Evolutionary conservation across 2,888 invertebrate species (phyloP), one percentile per base, ranked within the genome.

Genomic region (Leucoptera coffeella): DNA sequence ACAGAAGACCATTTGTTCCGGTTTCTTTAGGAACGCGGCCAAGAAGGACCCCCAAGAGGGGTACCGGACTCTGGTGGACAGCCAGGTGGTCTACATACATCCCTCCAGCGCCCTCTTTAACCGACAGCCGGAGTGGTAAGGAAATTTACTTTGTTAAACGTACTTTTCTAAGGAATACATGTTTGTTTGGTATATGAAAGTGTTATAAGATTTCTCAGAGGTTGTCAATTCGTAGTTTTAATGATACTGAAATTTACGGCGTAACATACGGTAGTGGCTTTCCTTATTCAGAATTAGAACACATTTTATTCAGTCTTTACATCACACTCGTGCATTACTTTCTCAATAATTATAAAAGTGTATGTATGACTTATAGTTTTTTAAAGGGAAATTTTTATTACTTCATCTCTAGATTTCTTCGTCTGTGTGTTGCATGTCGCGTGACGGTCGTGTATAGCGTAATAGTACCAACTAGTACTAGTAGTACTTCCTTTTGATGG

Each of bases 31-130:
- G 29, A 97, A 99, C 61, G 96, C 97, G 1, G 95, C 96, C 0
- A 99, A 99, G 61, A 96, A 97, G 50, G 97, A 99, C 73, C 97
- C 97, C 0, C 97, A 97, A 52, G 97, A 99, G 62, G 89, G 89
- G 1, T 99, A 99, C 61, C 75, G 97, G 28, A 99, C 99, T 0
- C 72, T 99, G 5, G 96, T 96, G 0, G 99, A 99, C 58, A 90
- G 92, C 35, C 97, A 95, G 62, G 91, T 94, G 8, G 97, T 99
- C 9, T 99, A 99, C 57, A 97, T 99, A 45, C 99, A 99, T 73
- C 99, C 99, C 0, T 95, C 95, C 2, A 93, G 93, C 54, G 91
- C 97, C 0, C 73, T 99, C 5, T 99, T 99, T 57, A 96, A 99
- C 59, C 74, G 96, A 29, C 97, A 99, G 53, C 99, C 99, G 0